phyloP scores from a whole-genome alignment of 2,797 vertebrate genomes.

The Distichodus sexfasciatus region DNA sequence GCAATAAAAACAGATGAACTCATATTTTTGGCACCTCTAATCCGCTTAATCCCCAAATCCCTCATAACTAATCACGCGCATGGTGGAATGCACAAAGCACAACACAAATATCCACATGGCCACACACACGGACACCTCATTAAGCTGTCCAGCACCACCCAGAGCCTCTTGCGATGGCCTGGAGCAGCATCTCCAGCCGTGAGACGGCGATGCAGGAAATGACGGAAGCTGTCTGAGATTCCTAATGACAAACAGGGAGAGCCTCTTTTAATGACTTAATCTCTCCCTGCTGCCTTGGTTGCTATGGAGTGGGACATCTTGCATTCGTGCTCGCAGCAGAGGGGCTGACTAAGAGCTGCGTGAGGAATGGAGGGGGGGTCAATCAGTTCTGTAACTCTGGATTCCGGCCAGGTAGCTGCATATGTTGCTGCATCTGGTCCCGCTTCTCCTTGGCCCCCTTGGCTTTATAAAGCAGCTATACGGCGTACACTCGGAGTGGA shows the following conservation, averaged over 20 bases:
- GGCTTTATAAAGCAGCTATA: slow-evolving; percentile 43
- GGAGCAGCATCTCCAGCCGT: background rate
- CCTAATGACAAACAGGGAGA: slow-evolving; percentile 12
- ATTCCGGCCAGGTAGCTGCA: slow-evolving; percentile 49
- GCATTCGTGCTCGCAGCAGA: slow-evolving; percentile 52
- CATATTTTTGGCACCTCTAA: background rate
- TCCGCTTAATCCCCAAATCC: background rate
- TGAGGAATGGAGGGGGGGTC: slow-evolving; percentile 48
- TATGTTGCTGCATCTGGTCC: slow-evolving; percentile 62
- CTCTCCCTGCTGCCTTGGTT: slow-evolving; percentile 14
- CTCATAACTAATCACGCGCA: background rate
- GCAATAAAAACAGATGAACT: background rate
- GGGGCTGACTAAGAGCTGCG: slow-evolving; percentile 57
- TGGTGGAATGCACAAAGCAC: background rate
- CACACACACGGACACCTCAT: background rate
- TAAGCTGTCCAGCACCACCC: background rate
- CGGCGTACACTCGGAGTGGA: slow-evolving; percentile 14
- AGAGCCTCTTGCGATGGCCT: background rate
- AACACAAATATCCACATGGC: background rate
- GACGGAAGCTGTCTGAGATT: background rate
- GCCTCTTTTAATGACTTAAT: slow-evolving; percentile 9
- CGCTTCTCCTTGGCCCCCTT: slow-evolving; percentile 46
- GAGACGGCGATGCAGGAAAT: slow-evolving; percentile 1
- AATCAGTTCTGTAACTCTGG: slow-evolving; percentile 54
- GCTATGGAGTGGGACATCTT: slow-evolving; percentile 37